phyloP scores from a whole-genome alignment of 2,888 invertebrate species.

The Mesopsocus fuscifrons region DNA sequence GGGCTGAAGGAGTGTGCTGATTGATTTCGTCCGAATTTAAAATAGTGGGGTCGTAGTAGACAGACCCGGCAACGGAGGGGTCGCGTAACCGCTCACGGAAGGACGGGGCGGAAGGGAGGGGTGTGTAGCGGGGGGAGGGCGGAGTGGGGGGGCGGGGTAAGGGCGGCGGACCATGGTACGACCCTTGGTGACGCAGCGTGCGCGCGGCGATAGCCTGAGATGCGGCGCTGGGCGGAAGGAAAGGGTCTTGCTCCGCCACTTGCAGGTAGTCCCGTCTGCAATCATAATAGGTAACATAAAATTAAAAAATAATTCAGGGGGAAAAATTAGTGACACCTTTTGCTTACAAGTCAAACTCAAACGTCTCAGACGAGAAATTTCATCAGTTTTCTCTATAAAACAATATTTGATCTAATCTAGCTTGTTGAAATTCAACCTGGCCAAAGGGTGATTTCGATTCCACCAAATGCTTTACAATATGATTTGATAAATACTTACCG shows the following conservation, averaged over 20 bases:
- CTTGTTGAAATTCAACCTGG: too few relatives aligned
- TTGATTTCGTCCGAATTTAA: not conserved
- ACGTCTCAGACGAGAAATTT: slow-evolving; percentile 5
- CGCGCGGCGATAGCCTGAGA: slow-evolving; percentile 39
- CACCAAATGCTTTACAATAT: too few relatives aligned
- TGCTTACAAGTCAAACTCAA: too few relatives aligned
- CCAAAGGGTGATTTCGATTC: too few relatives aligned
- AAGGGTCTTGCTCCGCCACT: slow-evolving; percentile 70
- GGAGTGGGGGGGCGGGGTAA: slow-evolving; percentile 22
- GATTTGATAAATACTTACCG: too few relatives aligned
- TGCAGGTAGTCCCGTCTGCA: slow-evolving; percentile 57
- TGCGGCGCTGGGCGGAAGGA: slow-evolving; percentile 41
- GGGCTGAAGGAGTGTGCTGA: not conserved
- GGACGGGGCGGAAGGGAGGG: slow-evolving; percentile 30
- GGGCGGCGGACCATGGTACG: slow-evolving; percentile 40
- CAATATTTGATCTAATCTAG: too few relatives aligned
- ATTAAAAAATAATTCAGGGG: not conserved
- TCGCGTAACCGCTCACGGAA: not conserved
- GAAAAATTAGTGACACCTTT: too few relatives aligned
- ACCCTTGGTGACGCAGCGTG: slow-evolving; percentile 49
- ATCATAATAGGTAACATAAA: slow-evolving; percentile 16
- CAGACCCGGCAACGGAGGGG: not conserved
- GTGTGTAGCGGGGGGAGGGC: slow-evolving; percentile 23
- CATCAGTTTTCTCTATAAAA: too few relatives aligned
- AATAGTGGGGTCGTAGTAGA: slow-evolving; percentile 6